Conservation (phyloP, 37 sponge, comb jelly and placozoan genomes). For the Dysidea cf. avara region DNA sequence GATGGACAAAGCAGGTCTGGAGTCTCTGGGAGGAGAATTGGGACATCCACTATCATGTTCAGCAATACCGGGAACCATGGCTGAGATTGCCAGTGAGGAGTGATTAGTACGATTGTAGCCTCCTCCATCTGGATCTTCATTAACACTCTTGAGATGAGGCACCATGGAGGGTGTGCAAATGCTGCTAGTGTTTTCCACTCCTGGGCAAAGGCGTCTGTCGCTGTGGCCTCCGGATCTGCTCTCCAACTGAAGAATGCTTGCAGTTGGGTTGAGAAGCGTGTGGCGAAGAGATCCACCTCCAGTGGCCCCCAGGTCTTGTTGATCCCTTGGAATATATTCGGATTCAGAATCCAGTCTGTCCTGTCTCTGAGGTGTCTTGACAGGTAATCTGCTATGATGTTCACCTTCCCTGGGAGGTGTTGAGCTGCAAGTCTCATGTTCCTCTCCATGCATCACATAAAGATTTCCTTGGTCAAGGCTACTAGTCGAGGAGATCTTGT, state of each 20-base stretch:
- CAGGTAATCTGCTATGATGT: constrained; percentile 13
- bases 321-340: not conserved
- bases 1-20: not conserved
- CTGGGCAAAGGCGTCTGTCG: constrained; percentile 9
- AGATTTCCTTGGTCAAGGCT: not conserved
- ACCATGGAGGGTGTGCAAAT: constrained; percentile 8
- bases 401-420: constrained; percentile 14
- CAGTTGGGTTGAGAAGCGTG: constrained; percentile 9
- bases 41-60: constrained; percentile 10
- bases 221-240: constrained; percentile 16
- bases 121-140: not conserved
- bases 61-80: constrained; percentile 13
- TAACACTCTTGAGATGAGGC: not conserved
- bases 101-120: not conserved
- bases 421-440: not conserved
- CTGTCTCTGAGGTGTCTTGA: constrained; percentile 5
- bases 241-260: constrained; percentile 6
- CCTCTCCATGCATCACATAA: constrained; percentile 2
- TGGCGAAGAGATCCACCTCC: constrained; percentile 15
- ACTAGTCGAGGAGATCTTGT: not conserved
- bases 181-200: not conserved
- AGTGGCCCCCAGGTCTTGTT: not conserved
- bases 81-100: constrained; percentile 19
- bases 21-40: not conserved
- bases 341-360: constrained; percentile 17